These are phyloP conservation scores for Mormyrus hasselquistii DNA, from an alignment of 2,797 vertebrate species.

Conservation along the genomic window DNA sequence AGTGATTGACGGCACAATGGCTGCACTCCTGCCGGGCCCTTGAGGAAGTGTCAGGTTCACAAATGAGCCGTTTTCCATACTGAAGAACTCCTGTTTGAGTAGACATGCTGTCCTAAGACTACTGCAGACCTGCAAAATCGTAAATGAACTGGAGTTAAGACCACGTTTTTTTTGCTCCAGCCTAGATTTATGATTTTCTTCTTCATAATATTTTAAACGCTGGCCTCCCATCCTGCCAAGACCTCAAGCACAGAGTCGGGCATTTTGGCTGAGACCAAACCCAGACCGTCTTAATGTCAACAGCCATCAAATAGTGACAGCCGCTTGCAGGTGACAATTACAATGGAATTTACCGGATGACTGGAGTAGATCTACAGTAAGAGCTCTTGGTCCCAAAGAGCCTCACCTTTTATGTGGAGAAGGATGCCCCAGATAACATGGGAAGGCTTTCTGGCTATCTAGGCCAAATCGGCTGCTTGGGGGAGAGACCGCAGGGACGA, in stretches of 20 bases:
- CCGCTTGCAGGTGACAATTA: neutral
- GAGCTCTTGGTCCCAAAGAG: neutral
- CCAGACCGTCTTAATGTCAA: neutral
- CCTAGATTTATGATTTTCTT: slow-evolving; percentile 4
- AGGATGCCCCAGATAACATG: slow-evolving; percentile 53
- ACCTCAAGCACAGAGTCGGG: neutral
- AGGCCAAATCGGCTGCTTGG: slow-evolving; percentile 53
- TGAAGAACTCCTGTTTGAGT: neutral
- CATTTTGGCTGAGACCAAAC: neutral
- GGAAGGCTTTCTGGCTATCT: slow-evolving; percentile 42
- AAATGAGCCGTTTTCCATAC: slow-evolving; percentile 17
- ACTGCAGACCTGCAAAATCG: neutral
- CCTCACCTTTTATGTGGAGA: neutral
- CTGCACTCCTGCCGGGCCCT: neutral
- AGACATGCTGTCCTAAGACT: neutral
- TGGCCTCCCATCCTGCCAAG: neutral
- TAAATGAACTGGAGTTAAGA: slow-evolving; percentile 1
- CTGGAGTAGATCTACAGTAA: neutral
- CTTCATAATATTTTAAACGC: slow-evolving; percentile 11
- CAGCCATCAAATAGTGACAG: neutral
- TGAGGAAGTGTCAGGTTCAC: neutral
- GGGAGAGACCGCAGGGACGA: slow-evolving; percentile 42
- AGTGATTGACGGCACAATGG: neutral
- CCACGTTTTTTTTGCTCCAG: neutral
- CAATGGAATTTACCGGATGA: neutral